Percentiles rank a stretch among this genome's conserved stretches.
Evolutionary conservation across 35 echinoderm and acorn worm genomes (phyloP).

Genomic region (Holothuria glaberrima): DNA sequence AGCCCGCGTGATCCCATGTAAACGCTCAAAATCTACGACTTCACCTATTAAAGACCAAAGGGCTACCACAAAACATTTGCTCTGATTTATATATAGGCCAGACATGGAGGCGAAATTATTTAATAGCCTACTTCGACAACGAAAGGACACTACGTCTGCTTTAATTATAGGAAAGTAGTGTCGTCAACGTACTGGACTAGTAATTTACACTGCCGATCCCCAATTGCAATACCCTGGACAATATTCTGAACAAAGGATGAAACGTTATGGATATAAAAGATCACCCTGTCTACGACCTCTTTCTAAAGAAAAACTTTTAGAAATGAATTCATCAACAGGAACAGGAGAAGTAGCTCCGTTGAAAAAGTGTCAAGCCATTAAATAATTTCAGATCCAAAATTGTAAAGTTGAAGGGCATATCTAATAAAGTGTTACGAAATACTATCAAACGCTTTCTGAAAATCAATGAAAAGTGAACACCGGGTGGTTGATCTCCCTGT

Average conservation of each 20-base stretch:
- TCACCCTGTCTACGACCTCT: conserved; percentile 9
- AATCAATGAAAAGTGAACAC: too few species aligned
- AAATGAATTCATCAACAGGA: not conserved
- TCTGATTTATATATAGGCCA: not conserved
- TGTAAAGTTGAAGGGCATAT: too few species aligned
- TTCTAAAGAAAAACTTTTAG: too few species aligned
- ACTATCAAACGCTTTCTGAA: too few species aligned
- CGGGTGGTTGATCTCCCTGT: too few species aligned
- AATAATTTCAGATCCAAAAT: too few species aligned
- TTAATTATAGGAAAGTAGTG: not conserved
- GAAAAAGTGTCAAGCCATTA: too few species aligned
- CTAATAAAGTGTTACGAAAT: too few species aligned
- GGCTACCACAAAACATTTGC: not conserved
- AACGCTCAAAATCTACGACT: not conserved
- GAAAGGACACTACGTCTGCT: not conserved
- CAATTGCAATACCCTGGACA: not conserved
- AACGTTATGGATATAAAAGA: conserved; percentile 2
- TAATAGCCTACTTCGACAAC: too few species aligned
- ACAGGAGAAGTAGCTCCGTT: not conserved
- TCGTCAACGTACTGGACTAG: not conserved
- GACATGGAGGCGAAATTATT: too few species aligned
- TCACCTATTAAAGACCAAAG: not conserved
- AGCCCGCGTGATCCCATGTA: not conserved
- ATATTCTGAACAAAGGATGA: conserved; percentile 1
- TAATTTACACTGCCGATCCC: not conserved